Conservation (phyloP, 2,888 invertebrate genomes). For the Hetaerina titia region DNA sequence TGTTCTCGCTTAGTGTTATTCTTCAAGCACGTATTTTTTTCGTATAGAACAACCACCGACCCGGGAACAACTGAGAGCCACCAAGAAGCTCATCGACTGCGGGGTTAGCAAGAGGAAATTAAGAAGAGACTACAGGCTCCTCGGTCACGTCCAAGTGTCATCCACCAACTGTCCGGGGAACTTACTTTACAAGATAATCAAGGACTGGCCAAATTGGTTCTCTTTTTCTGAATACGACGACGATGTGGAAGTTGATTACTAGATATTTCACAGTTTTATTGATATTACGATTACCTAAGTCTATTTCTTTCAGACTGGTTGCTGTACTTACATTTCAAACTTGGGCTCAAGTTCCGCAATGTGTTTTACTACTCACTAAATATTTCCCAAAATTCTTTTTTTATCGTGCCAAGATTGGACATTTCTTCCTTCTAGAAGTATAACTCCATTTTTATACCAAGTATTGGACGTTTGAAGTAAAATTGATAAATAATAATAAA, state of each 20-base stretch:
- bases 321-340: too few species aligned
- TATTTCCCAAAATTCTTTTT: too few species aligned
- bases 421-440: too few species aligned
- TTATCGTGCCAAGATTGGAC: too few species aligned
- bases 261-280: neutral
- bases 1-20: too few species aligned
- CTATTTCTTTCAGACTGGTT: too few species aligned
- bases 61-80: constrained; percentile 80
- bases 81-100: constrained; percentile 81
- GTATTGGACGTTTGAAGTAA: too few species aligned
- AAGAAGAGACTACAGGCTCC: constrained; percentile 80
- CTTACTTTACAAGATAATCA: constrained; percentile 81
- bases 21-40: constrained; percentile 54
- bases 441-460: too few species aligned
- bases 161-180: constrained; percentile 85
- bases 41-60: constrained; percentile 81
- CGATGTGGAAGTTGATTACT: neutral
- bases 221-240: constrained; percentile 69
- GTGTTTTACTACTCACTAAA: too few species aligned
- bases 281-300: too few species aligned
- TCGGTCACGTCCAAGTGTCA: constrained; percentile 83
- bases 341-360: too few species aligned
- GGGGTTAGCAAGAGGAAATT: constrained; percentile 83
- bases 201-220: constrained; percentile 81
- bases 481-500: too few species aligned